phyloP scores from a whole-genome alignment of 2,113 vertebrate species.

The Phaethornis superciliosus region DNA sequence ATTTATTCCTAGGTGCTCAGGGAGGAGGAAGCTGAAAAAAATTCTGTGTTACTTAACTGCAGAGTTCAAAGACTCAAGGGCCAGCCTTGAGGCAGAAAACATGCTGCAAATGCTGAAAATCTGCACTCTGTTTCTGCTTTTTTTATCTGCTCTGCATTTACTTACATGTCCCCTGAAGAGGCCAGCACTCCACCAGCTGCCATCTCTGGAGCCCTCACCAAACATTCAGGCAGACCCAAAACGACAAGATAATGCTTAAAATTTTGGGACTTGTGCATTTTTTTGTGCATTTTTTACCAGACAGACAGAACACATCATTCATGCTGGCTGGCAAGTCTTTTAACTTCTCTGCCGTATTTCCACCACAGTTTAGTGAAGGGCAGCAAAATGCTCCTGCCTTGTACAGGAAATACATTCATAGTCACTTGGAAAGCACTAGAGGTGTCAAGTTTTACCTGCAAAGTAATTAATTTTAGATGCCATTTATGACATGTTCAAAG shows the following conservation, averaged over 20 bases:
- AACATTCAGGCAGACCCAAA: background rate
- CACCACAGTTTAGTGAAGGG: background rate
- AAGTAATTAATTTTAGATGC: background rate
- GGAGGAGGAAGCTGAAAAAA: background rate
- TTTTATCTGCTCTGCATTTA: background rate
- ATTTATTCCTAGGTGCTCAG: background rate
- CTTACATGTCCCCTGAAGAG: background rate
- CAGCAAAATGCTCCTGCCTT: background rate
- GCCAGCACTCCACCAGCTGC: background rate
- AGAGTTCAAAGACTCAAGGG: background rate
- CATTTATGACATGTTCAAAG: background rate
- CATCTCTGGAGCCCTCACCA: background rate
- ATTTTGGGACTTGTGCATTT: background rate
- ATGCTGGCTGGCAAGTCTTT: background rate
- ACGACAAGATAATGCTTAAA: background rate
- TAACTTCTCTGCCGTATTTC: background rate
- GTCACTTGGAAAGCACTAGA: background rate
- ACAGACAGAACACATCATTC: background rate
- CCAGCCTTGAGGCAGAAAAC: background rate
- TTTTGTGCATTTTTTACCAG: background rate
- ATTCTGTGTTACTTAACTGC: fast-evolving
- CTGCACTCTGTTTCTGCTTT: background rate
- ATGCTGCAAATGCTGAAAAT: fast-evolving
- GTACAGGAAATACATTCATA: background rate
- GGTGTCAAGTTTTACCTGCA: background rate